phyloP scores from a whole-genome alignment of 1,140 invertebrate species.

The Thaumetopoea pityocampa region DNA sequence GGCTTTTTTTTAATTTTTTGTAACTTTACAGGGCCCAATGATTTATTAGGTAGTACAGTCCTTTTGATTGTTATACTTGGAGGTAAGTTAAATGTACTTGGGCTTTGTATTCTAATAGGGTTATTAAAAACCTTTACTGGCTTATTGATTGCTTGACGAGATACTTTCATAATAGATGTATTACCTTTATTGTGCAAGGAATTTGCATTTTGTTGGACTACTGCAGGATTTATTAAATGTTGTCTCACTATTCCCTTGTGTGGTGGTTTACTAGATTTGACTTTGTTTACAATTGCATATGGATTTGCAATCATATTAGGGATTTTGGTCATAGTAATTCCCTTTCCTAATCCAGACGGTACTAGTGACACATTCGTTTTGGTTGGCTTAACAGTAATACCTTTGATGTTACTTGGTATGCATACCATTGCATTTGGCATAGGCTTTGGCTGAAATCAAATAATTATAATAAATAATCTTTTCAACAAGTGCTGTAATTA shows the following conservation, averaged over 20 bases:
- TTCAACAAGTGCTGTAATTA: background rate
- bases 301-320: constrained; percentile 18
- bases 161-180: background rate
- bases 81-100: constrained; percentile 35
- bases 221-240: background rate
- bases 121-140: constrained; percentile 8
- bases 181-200: no score
- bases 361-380: constrained; percentile 6
- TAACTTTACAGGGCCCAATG: constrained; percentile 11
- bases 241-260: constrained; percentile 8
- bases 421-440: constrained; percentile 58
- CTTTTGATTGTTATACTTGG: constrained; percentile 49
- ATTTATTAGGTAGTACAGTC: constrained; percentile 6
- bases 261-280: constrained; percentile 12
- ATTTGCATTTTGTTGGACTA: background rate
- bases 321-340: constrained; percentile 23
- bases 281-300: constrained; percentile 13
- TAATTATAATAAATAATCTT: constrained; percentile 11
- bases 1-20: constrained; percentile 11
- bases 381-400: constrained; percentile 40
- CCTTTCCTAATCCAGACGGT: constrained; percentile 4
- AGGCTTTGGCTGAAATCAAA: constrained; percentile 48
- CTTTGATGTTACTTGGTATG: constrained; percentile 45
- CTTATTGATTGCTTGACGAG: background rate
- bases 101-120: constrained; percentile 16